Conservation (phyloP, 2,113 vertebrate species). For the Xiphorhynchus elegans region DNA sequence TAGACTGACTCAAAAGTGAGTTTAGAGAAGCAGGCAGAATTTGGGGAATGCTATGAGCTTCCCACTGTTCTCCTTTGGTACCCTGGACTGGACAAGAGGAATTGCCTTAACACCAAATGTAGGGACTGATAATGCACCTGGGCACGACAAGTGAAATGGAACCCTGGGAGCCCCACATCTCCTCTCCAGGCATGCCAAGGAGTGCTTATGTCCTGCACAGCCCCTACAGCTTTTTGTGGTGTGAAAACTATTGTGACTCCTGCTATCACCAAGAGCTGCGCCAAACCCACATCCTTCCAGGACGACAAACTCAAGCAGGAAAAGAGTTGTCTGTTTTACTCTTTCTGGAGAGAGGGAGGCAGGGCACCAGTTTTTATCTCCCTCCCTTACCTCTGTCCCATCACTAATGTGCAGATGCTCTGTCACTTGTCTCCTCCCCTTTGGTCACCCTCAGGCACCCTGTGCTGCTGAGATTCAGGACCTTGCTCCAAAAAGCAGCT, state of each 20-base stretch:
- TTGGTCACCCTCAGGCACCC: background rate
- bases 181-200: accelerated
- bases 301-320: background rate
- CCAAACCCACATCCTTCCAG: background rate
- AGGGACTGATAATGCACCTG: too few species aligned
- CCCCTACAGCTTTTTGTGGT: background rate
- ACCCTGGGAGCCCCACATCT: background rate
- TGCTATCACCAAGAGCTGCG: background rate
- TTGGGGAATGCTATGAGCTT: background rate
- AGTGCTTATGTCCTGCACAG: background rate
- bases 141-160: background rate
- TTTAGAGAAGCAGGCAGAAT: background rate
- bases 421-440: accelerated
- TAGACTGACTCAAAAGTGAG: background rate
- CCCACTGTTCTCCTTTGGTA: background rate
- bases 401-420: background rate
- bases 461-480: background rate
- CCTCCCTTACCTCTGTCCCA: background rate
- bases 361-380: background rate
- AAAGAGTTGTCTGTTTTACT: background rate
- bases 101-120: background rate
- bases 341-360: background rate
- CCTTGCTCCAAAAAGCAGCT: background rate
- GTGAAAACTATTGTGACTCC: accelerated
- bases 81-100: background rate